Conservation (phyloP, 2,797 vertebrate genomes). For the Micromesistius poutassou region DNA sequence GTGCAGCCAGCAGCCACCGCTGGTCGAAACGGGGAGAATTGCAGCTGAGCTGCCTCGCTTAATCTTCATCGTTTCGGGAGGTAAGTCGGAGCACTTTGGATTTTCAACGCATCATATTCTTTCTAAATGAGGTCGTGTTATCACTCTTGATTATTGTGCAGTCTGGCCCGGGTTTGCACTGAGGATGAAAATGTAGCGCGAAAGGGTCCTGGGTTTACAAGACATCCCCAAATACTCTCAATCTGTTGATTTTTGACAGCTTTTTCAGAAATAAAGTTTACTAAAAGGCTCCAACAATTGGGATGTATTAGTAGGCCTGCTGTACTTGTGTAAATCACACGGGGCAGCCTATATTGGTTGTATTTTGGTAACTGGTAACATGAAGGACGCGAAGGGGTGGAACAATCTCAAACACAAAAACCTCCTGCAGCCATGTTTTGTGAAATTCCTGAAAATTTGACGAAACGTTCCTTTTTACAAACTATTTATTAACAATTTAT, state of each 20-base stretch:
- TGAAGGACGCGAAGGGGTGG: slow-evolving; percentile 74
- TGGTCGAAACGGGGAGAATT: slow-evolving; percentile 48
- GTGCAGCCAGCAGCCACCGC: slow-evolving; percentile 57
- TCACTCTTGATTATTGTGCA: neutral
- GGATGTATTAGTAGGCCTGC: neutral
- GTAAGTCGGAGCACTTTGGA: slow-evolving; percentile 60
- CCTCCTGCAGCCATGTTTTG: slow-evolving; percentile 82
- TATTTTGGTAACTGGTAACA: slow-evolving; percentile 49
- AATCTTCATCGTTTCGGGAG: slow-evolving; percentile 74
- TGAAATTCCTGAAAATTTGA: slow-evolving; percentile 71
- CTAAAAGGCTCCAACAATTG: neutral
- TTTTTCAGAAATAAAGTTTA: slow-evolving; percentile 28
- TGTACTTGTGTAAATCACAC: neutral
- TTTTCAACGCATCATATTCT: neutral
- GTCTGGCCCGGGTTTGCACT: neutral
- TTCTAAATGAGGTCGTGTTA: neutral
- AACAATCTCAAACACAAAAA: slow-evolving; percentile 74
- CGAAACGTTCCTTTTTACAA: neutral
- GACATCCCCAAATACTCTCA: slow-evolving; percentile 40
- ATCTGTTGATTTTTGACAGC: slow-evolving; percentile 64
- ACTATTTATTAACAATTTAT: neutral
- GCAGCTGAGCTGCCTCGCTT: slow-evolving; percentile 58
- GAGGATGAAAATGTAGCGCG: neutral
- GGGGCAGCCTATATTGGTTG: neutral
- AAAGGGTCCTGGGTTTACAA: neutral